Evolutionary conservation across 2,797 vertebrate genomes (phyloP), one percentile per base, ranked within the genome.

Genomic region (Odontamblyopus lacepedii): DNA sequence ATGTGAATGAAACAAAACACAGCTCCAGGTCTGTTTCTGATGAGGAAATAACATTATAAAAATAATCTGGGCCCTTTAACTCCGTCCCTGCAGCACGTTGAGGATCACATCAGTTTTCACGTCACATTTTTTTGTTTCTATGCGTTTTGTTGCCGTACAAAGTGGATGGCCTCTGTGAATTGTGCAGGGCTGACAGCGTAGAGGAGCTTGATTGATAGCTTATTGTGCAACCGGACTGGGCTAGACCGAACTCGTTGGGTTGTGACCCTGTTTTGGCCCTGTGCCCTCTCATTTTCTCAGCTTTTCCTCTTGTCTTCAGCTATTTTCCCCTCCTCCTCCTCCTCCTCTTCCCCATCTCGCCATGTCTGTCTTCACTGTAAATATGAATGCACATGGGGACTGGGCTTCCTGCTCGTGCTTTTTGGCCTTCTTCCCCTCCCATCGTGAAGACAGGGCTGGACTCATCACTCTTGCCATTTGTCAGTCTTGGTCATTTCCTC

Each of bases 201-300:
- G 75, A 86, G 83, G 88, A 87, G 81, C 82, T 84, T 93, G 93
- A 95, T 94, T 93, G 93, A 95, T 94, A 86, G 92, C 88, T 91
- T 92, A 93, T 93, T 93, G 93, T 94, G 88, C 86, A 92, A 91
- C 91, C 74, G 76, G 89, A 93, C 88, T 87, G 75, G 81, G 89
- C 91, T 88, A 91, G 92, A 94, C 89, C 65, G 83, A 93, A 92
- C 92, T 88, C 91, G 92, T 92, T 90, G 91, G 90, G 91, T 93
- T 88, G 78, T 85, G 91, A 91, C 91, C 92, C 85, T 75, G 78
- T 84, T 88, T 89, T 91, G 87, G 85, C 88, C 85, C 74, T 1
- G 38, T 79, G 83, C 82, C 83, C 79, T 75, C 79, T 81, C 78
- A 61, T 79, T 86, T 85, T 89, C 69, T 77, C 71, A 53, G 65